Evolutionary conservation across 1,140 invertebrate species (phyloP).

Genomic region (Venustaconcha ellipsiformis): DNA sequence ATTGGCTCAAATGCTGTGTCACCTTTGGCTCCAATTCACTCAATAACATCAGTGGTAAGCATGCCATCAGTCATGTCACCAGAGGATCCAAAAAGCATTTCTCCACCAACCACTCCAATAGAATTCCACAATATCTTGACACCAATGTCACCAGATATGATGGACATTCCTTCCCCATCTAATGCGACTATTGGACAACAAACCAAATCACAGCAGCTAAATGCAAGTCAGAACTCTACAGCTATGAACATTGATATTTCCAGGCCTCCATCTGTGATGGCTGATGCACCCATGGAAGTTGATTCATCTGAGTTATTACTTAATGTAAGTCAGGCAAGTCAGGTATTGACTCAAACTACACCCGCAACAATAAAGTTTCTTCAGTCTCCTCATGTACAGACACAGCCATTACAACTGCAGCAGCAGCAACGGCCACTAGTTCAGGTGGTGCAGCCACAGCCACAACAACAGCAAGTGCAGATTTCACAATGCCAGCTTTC

Average conservation of each 20-base stretch:
- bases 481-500: slow-evolving; percentile 44
- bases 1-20: slow-evolving; percentile 22
- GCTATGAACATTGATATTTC: slow-evolving; percentile 53
- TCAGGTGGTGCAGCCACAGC: slow-evolving; percentile 20
- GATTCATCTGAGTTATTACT: slow-evolving; percentile 43
- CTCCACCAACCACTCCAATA: slow-evolving; percentile 49
- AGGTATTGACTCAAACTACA: slow-evolving; percentile 16
- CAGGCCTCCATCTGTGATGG: slow-evolving; percentile 64
- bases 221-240: slow-evolving; percentile 30
- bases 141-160: slow-evolving; percentile 57
- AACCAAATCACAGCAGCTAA: slow-evolving; percentile 3
- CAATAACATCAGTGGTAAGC: slow-evolving; percentile 45
- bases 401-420: slow-evolving; percentile 5
- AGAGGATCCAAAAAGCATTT: slow-evolving; percentile 49
- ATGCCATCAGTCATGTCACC: slow-evolving; percentile 44
- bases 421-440: neutral
- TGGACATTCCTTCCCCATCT: slow-evolving; percentile 42
- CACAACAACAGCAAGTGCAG: slow-evolving; percentile 8
- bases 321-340: slow-evolving; percentile 28
- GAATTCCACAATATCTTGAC: slow-evolving; percentile 42
- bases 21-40: slow-evolving; percentile 30
- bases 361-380: slow-evolving; percentile 27
- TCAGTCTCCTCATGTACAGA: slow-evolving; percentile 5
- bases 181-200: slow-evolving; percentile 4
- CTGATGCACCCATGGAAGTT: slow-evolving; percentile 62